Evolutionary conservation across 2,888 invertebrate species (phyloP), one percentile per base, ranked within the genome.

Genomic region (Caenorhabditis afra): DNA sequence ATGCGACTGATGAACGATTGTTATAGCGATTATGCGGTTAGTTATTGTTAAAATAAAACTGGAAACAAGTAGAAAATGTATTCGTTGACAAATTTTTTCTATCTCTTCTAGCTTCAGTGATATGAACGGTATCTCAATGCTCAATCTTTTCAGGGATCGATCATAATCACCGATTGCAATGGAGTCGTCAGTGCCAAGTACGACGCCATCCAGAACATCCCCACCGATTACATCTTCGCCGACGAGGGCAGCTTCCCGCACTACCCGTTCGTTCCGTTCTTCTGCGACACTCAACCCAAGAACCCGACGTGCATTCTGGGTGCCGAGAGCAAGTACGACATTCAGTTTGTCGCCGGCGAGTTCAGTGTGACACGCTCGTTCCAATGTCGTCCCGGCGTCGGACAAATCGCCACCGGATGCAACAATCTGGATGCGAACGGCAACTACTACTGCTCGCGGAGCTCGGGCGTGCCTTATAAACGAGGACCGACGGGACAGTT

Each of bases 241-340:
- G 71, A 71, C 22, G 71, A 71, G n/a, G 71, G 71, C 20, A 64
- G 62, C 29, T 71, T 71, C 44, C 71, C 71, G 7, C 71, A 71
- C 50, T 71, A 71, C 20, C 71, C 71, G 1, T 64, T 71, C 12
- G 62, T 61, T 7, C 71, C 71, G 4, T 71, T 71, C 44, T 71
- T 71, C 61, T 71, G 71, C 50, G 71, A 64, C 20, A 47, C 62
- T 5, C 35, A 22, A 0, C 62, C 71, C 10, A 45, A 39, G 1
- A 57, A 41, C 35, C 23, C 39, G 1, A 5, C 1, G 0, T 71
- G 71, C 39, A 23, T 71, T 10, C 4, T 23, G 3, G 71, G 71
- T 3, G 7, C 57, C 10, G 18, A 55, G n/a, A 57, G 45, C 49
- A 71, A 71, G 41, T 71, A 71, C 44, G 71, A 71, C n/a, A 57